A percentile compares a stretch with the other conserved stretches of the same genome.
Evolutionary conservation across 2,113 vertebrate genomes (phyloP).

Genomic region (Hippocampus abdominalis): DNA sequence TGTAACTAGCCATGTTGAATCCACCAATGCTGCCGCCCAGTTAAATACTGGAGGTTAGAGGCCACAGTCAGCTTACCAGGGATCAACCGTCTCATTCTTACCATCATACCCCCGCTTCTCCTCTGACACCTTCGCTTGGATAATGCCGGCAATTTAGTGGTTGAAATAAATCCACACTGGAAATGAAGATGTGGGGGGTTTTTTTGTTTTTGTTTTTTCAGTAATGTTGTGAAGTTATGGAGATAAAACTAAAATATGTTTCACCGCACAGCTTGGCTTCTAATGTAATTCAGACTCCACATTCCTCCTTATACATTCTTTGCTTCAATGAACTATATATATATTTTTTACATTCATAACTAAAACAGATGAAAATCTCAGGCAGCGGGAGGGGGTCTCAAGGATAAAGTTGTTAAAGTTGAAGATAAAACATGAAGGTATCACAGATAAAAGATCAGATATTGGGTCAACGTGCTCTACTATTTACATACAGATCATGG

Average conservation of each 20-base stretch:
- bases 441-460: constrained; percentile 37
- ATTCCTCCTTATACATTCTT: constrained; percentile 3
- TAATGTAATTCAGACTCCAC: not conserved
- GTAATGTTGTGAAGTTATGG: constrained; percentile 34
- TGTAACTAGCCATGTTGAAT: constrained; percentile 22
- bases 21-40: constrained; percentile 31
- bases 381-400: constrained; percentile 30
- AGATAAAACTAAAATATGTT: constrained; percentile 48
- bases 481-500: constrained; percentile 51
- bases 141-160: constrained; percentile 52
- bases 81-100: constrained; percentile 51
- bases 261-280: not conserved
- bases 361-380: constrained; percentile 40
- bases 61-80: constrained; percentile 51
- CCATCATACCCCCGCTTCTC: constrained; percentile 10
- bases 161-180: constrained; percentile 41
- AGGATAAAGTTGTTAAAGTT: constrained; percentile 37
- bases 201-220: constrained; percentile 20
- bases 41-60: constrained; percentile 45
- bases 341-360: constrained; percentile 23
- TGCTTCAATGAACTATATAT: not conserved
- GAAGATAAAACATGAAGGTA: constrained; percentile 33
- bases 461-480: constrained; percentile 29
- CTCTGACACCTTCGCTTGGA: constrained; percentile 42
- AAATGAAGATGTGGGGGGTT: constrained; percentile 51